Evolutionary conservation across 2,797 vertebrate genomes (phyloP).

Genomic region (Simalia tracyae): DNA sequence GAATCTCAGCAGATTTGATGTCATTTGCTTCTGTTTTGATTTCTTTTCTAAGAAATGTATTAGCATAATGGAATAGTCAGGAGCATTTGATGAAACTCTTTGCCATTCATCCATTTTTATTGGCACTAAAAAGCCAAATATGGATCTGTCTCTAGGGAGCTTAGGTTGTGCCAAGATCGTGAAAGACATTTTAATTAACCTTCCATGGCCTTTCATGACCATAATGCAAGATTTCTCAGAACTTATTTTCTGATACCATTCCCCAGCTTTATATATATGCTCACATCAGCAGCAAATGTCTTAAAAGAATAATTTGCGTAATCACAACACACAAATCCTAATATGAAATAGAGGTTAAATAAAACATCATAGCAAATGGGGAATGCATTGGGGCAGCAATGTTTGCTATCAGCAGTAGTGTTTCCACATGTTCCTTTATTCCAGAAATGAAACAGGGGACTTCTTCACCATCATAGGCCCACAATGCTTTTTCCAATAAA

Average conservation of each 20-base stretch:
- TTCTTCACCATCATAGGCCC: background rate
- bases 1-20: conserved; percentile 37
- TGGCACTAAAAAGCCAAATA: conserved; percentile 49
- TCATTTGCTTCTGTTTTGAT: conserved; percentile 43
- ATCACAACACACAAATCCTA: conserved; percentile 48
- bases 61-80: conserved; percentile 41
- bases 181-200: conserved; percentile 46
- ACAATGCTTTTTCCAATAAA: background rate
- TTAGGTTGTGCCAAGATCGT: conserved; percentile 34
- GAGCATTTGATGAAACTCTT: conserved; percentile 39
- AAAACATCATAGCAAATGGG: background rate
- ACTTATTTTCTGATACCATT: conserved; percentile 35
- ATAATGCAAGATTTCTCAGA: conserved; percentile 13
- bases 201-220: conserved; percentile 47
- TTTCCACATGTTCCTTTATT: conserved; percentile 25
- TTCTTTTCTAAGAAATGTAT: conserved; percentile 40
- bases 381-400: background rate
- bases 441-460: background rate
- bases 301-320: conserved; percentile 56
- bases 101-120: conserved; percentile 39
- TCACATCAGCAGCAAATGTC: conserved; percentile 47
- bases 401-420: background rate
- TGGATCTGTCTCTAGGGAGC: conserved; percentile 21
- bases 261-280: conserved; percentile 54
- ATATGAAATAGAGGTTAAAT: conserved; percentile 41